A percentile compares a stretch with the other conserved stretches of the same genome.
Conservation (phyloP, 2,113 vertebrate species). For the Riparia riparia region DNA sequence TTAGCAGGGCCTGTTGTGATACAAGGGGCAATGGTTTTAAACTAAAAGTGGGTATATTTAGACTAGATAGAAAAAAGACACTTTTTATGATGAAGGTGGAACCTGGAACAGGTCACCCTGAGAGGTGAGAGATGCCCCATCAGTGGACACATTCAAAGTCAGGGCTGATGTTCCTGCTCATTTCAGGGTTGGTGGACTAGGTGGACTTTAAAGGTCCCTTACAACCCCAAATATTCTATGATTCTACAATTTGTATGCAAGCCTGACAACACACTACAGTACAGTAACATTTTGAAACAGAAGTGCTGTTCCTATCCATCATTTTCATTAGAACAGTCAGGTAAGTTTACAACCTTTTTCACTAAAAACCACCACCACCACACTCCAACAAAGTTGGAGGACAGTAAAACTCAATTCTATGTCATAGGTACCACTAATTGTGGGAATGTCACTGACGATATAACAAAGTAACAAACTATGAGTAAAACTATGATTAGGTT, state of each 20-base stretch:
- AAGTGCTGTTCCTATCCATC: not conserved
- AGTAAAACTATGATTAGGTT: not conserved
- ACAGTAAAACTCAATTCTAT: not conserved
- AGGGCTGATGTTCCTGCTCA: not conserved
- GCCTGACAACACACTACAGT: not conserved
- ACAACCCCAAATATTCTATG: not conserved
- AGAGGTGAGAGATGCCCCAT: not conserved
- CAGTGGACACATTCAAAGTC: not conserved
- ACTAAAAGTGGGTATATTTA: not conserved
- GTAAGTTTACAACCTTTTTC: not conserved
- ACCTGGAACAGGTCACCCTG: not conserved
- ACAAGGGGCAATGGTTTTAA: not conserved
- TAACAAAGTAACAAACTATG: not conserved
- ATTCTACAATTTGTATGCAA: not conserved
- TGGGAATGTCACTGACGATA: not conserved
- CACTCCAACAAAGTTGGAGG: not conserved
- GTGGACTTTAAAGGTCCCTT: not conserved
- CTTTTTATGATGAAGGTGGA: not conserved
- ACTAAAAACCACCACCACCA: not conserved
- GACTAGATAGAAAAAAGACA: not conserved
- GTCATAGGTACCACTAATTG: not conserved
- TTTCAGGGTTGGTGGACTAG: not conserved
- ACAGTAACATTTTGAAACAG: not conserved
- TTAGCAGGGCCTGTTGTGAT: not conserved
- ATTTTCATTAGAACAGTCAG: not conserved